A percentile compares a stretch with the other conserved stretches of the same genome.
phyloP scores from a whole-genome alignment of 2,113 vertebrate genomes.

The Hemibagrus wyckioides region DNA sequence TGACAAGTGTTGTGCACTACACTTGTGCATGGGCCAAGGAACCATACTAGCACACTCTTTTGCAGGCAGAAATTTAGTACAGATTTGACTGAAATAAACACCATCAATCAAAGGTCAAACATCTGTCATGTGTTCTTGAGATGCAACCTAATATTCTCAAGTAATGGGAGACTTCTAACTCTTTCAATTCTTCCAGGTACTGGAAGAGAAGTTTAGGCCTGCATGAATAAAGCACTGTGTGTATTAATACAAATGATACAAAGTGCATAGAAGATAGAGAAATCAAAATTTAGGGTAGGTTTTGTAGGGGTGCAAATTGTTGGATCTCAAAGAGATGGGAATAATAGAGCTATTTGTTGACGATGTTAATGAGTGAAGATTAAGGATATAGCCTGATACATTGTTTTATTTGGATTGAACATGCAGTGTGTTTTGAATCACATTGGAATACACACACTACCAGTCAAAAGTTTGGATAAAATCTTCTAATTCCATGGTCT shows the following conservation, averaged over 20 bases:
- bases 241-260: neutral
- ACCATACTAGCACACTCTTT: neutral
- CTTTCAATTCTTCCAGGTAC: neutral
- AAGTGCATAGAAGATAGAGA: neutral
- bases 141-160: neutral
- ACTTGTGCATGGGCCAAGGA: neutral
- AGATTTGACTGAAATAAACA: neutral
- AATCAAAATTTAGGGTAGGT: neutral
- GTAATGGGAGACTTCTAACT: neutral
- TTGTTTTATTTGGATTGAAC: neutral
- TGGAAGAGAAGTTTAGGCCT: neutral
- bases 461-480: no score
- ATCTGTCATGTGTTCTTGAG: neutral
- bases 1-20: neutral
- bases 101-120: neutral
- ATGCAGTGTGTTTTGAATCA: neutral
- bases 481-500: no score
- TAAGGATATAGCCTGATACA: neutral
- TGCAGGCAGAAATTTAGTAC: neutral
- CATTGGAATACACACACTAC: no score
- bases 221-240: neutral
- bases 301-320: neutral
- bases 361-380: neutral
- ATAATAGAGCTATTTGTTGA: neutral
- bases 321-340: neutral